These are phyloP conservation scores for Andrena praecox DNA, from an alignment of 2,888 invertebrate genomes.

Conservation along the genomic window DNA sequence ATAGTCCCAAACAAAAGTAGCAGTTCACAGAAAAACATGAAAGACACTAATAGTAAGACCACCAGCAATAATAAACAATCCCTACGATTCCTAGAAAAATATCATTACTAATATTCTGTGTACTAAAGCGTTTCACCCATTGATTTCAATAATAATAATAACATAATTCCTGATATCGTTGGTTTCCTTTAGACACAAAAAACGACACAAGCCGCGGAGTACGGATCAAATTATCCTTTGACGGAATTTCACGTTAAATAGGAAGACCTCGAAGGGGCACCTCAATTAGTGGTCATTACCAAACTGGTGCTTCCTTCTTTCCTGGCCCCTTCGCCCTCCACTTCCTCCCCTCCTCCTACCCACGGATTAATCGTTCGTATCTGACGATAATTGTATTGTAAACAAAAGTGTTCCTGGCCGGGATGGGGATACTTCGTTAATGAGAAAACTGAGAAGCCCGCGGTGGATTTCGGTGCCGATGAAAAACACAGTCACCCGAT, in stretches of 20 bases:
- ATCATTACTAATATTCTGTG: too few relatives aligned
- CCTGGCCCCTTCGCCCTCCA: conserved; percentile 8
- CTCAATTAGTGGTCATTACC: conserved; percentile 77
- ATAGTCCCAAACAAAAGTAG: too few relatives aligned
- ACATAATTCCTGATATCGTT: too few relatives aligned
- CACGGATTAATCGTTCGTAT: conserved; percentile 60
- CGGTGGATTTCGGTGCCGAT: conserved; percentile 44
- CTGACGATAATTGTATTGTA: conserved; percentile 66
- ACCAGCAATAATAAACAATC: too few relatives aligned
- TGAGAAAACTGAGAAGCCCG: conserved; percentile 64
- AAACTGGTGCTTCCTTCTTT: conserved; percentile 55
- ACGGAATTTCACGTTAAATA: conserved; percentile 60
- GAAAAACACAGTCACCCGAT: conserved; percentile 56
- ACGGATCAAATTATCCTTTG: conserved; percentile 56
- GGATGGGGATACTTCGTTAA: conserved; percentile 57
- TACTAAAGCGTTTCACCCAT: too few relatives aligned
- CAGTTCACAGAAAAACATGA: too few relatives aligned
- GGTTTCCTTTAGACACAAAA: neutral
- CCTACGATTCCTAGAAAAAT: too few relatives aligned
- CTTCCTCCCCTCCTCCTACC: too few relatives aligned
- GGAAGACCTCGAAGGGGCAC: conserved; percentile 69
- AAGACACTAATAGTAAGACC: too few relatives aligned
- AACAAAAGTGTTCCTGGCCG: conserved; percentile 56
- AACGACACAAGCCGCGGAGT: conserved; percentile 5
- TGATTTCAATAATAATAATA: too few relatives aligned